Base-by-base conservation (phyloP, 2,113 vertebrate species). In the Dasyornis broadbenti region DNA sequence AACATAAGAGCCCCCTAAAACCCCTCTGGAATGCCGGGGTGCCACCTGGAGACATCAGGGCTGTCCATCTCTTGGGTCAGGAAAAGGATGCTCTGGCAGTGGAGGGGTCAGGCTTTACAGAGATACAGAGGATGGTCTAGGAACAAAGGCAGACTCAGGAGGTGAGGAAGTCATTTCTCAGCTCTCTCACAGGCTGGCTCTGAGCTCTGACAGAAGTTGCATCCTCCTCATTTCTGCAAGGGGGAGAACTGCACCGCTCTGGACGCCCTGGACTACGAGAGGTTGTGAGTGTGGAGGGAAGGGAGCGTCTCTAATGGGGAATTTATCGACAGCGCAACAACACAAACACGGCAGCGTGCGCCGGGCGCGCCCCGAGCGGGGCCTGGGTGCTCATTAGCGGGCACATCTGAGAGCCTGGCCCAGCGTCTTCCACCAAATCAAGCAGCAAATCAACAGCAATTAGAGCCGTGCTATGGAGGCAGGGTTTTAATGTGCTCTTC, bases 361-460 rank as follows among this genome's bases (percentile, higher is more conserved):
- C 22, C 0, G 2, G 50, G 60, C 11, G 61, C 1, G 6, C 15
- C 14, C 78, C 68, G 7, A 52, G n/a, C 17, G n/a, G 35, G 86
- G 82, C 16, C 59, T 37, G 61, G 88, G 70, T 5, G 5, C 82
- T 80, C 95, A 33, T 59, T 76, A 71, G 28, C 0, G 0, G 72
- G 37, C 73, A 63, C 84, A 21, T 60, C 19, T 47, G 71, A 86
- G 91, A 89, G 82, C 82, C 83, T 39, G 77, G 72, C 56, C 60
- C 33, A 71, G 83, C 10, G 0, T 54, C 76, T 71, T 49, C 71
- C 89, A 84, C 2, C 23, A 90, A 82, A 90, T 28, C 91, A 63
- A 92, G 92, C 91, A 94, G 89, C 92, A 96, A 89, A 94, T 92
- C 91, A 94, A 75, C 89, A 89, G 86, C 92, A 92, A 86, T 94